Evolutionary conservation across 2,113 vertebrate genomes (phyloP).

Genomic region (Tragelaphus strepsiceros): DNA sequence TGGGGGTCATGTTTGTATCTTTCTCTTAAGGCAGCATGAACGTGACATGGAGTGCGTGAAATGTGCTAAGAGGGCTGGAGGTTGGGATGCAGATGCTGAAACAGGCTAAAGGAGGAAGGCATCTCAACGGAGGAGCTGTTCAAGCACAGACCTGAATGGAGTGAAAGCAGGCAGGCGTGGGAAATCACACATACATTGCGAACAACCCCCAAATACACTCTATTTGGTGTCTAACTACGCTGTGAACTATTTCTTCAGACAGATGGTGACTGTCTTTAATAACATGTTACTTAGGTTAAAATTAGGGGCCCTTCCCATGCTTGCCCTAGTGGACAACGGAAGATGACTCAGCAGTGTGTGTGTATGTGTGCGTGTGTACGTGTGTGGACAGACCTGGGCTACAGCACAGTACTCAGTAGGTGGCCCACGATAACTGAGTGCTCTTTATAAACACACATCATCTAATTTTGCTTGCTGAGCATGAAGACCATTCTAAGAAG

Average conservation of each 20-base stretch:
- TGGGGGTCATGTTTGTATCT: too few species aligned
- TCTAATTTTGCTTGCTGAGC: neutral
- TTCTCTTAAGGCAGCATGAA: too few species aligned
- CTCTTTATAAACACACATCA: neutral
- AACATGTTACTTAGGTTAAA: neutral
- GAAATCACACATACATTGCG: neutral
- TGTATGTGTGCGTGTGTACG: accelerated
- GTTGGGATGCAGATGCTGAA: neutral
- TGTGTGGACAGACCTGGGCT: neutral
- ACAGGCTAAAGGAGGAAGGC: neutral
- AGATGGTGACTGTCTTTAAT: neutral
- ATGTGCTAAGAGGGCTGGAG: too few species aligned
- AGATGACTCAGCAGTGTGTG: neutral
- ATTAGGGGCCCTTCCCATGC: neutral
- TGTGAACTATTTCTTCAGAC: neutral
- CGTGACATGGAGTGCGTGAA: too few species aligned
- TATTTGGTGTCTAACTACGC: neutral
- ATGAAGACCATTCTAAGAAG: neutral
- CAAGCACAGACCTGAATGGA: neutral
- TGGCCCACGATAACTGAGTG: accelerated
- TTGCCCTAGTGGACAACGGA: neutral
- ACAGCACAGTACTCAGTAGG: too few species aligned
- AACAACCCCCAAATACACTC: neutral
- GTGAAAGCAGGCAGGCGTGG: neutral
- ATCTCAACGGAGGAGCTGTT: neutral